Evolutionary conservation across 2,797 vertebrate species (phyloP).

Genomic region (Acanthornis magna): DNA sequence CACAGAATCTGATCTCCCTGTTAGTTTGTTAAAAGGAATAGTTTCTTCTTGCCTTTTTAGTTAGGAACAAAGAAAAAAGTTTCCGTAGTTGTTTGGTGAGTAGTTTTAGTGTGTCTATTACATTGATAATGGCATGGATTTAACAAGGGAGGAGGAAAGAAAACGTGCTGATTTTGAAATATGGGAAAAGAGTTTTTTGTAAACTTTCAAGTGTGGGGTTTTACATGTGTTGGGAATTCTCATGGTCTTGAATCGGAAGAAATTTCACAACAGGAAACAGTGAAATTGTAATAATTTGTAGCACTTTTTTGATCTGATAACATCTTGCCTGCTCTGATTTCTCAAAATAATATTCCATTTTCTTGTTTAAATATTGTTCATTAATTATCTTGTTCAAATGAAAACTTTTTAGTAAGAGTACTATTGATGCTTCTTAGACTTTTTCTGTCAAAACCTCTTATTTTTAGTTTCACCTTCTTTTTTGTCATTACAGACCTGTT

Average conservation of each 20-base stretch:
- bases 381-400: neutral
- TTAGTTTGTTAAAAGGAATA: slow-evolving; percentile 41
- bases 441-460: neutral
- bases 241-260: neutral
- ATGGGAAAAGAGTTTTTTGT: neutral
- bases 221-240: neutral
- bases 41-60: neutral
- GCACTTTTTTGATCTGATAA: neutral
- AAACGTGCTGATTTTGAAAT: neutral
- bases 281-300: neutral
- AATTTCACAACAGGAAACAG: neutral
- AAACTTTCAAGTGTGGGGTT: neutral
- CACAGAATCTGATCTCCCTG: slow-evolving; percentile 40
- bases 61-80: neutral
- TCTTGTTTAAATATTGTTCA: neutral
- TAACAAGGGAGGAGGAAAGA: neutral
- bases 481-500: neutral
- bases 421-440: neutral
- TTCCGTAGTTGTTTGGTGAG: neutral
- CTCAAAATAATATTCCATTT: neutral
- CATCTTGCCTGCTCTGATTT: neutral
- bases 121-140: neutral
- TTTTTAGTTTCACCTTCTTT: neutral
- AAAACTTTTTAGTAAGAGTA: neutral
- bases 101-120: neutral